Evolutionary conservation across 2,888 invertebrate species (phyloP).

Genomic region (Heliconius erato): DNA sequence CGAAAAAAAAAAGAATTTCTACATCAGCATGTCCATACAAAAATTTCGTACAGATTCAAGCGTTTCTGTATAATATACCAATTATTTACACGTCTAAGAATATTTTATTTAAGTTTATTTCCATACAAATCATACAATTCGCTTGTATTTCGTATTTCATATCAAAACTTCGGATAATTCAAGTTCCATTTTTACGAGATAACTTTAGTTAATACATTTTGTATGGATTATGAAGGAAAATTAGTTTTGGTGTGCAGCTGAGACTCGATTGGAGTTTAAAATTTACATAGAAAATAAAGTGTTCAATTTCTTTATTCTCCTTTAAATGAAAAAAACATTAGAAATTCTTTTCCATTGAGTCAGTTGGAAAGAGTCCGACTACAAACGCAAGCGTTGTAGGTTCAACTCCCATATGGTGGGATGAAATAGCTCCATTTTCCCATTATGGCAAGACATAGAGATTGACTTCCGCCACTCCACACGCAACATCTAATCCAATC

Average conservation of each 20-base stretch:
- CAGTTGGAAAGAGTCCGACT: too few species aligned
- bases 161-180: slow-evolving; percentile 30
- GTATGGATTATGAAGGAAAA: slow-evolving; percentile 14
- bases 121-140: slow-evolving; percentile 58
- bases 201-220: slow-evolving; percentile 9
- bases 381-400: neutral
- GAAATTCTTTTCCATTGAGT: neutral
- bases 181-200: slow-evolving; percentile 6
- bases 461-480: too few species aligned
- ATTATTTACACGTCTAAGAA: slow-evolving; percentile 66
- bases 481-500: too few species aligned
- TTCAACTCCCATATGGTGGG: neutral
- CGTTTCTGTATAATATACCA: slow-evolving; percentile 75
- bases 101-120: slow-evolving; percentile 64
- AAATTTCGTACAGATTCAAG: slow-evolving; percentile 25
- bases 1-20: neutral
- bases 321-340: neutral
- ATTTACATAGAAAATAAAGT: neutral
- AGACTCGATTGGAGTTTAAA: neutral
- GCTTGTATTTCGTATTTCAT: slow-evolving; percentile 30
- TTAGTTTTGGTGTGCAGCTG: neutral
- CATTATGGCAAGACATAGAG: too few species aligned
- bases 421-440: too few species aligned
- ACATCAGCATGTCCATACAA: slow-evolving; percentile 51
- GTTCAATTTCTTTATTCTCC: neutral